Conservation (phyloP, 2,888 invertebrate species). For the Hydrotaea diabolus region DNA sequence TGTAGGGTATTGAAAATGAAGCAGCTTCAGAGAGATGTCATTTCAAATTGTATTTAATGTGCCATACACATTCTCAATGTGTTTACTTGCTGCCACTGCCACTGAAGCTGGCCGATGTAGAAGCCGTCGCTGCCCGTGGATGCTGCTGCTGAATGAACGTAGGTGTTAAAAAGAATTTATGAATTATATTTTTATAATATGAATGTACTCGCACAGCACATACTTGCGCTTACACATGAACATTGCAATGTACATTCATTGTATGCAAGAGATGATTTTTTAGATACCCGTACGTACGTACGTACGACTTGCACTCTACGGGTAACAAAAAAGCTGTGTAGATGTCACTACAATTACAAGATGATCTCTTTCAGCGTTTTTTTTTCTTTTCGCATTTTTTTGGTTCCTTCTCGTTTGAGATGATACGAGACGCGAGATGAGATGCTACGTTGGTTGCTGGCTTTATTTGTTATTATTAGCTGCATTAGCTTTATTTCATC, state of each 20-base stretch:
- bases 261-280: constrained; percentile 57
- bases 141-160: constrained; percentile 45
- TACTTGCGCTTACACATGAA: not conserved
- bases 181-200: constrained; percentile 66
- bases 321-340: constrained; percentile 41
- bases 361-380: constrained; percentile 49
- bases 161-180: constrained; percentile 67
- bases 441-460: not conserved
- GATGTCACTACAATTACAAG: constrained; percentile 66
- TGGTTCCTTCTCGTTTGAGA: constrained; percentile 36
- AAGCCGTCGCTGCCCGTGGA: not conserved
- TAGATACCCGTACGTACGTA: constrained; percentile 23
- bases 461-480: constrained; percentile 65
- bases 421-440: constrained; percentile 14
- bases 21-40: constrained; percentile 51
- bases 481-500: constrained; percentile 66
- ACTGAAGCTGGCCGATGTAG: constrained; percentile 5
- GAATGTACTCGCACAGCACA: constrained; percentile 28
- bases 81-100: constrained; percentile 44
- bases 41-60: constrained; percentile 60
- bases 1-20: constrained; percentile 40
- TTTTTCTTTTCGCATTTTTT: constrained; percentile 11
- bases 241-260: constrained; percentile 45
- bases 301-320: not conserved
- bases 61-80: constrained; percentile 63